Base-by-base conservation (phyloP, 2,113 vertebrate genomes). In the Phyllostomus hastatus region DNA sequence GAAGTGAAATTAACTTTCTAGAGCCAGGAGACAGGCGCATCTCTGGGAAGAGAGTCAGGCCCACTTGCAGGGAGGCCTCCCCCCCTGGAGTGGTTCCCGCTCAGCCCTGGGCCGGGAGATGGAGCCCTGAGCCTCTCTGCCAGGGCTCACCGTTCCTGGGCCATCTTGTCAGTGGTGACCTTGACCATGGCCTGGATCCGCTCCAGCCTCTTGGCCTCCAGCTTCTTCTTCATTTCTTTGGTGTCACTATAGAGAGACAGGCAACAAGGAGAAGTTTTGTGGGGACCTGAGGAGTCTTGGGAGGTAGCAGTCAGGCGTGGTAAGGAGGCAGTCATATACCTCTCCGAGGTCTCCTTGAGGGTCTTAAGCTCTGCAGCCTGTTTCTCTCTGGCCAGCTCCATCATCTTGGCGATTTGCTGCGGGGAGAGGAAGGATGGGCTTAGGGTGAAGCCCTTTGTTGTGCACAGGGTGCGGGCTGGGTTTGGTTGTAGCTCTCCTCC, bases 391-490 rank as follows among this genome's bases (percentile, higher is more conserved):
- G 99, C 99, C 91, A 99, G 98, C 97, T 99, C 99, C 96, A 98
- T 96, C 95, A 99, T 99, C 97, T 99, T 99, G 97, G 98, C 43
- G 81, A 99, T 98, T 98, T 99, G 99, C 99, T 99, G 98, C 90
- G 5, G 24, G 52, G 16, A 24, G 22, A 35, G 89, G 52, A 82
- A 70, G 73, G 12, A 5, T 0, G 0, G 0, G 43, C 6, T 94
- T 31, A 69, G 90, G 0, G 5, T 57, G 61, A 54, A 69, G 86
- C 38, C 85, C 20, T 64, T 38, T 1, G 11, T 0, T 1, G 35
- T 4, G 33, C 5, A 0, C 20, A 73, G 52, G 9, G 12, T 2
- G 22, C 20, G 31, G 28, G 2, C 6, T 20, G 12, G 86, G 15
- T 2, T 1, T 41, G 33, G 19, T 1, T 17, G 22, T 12, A 5